These are phyloP conservation scores for Babyrousa celebensis DNA, from an alignment of 2,797 vertebrate genomes.

Conservation along the genomic window DNA sequence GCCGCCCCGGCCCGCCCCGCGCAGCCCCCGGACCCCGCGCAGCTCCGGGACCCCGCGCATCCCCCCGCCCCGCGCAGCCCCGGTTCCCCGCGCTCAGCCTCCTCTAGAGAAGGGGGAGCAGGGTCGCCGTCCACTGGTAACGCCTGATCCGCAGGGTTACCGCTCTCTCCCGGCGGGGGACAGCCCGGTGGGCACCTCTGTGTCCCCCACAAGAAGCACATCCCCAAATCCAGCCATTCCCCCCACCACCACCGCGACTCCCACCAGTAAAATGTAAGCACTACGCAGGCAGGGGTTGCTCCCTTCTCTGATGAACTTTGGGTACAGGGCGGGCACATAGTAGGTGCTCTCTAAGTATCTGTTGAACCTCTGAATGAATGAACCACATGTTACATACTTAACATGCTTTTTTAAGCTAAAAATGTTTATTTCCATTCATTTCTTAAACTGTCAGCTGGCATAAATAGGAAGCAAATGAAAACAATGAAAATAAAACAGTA, in stretches of 20 bases:
- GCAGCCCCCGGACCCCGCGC: neutral
- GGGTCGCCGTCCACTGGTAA: neutral
- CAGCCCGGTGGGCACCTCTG: neutral
- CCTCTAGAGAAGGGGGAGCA: too few species aligned
- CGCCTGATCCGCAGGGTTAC: neutral
- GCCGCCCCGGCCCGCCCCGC: neutral
- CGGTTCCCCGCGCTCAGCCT: too few species aligned
- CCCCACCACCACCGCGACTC: fast-evolving
- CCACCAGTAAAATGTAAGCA: neutral
- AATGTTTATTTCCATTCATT: neutral
- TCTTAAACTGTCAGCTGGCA: conserved; percentile 27
- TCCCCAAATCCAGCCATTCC: neutral
- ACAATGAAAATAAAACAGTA: neutral
- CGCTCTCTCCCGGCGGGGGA: neutral
- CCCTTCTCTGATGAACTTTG: neutral
- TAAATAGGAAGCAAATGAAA: neutral
- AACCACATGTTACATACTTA: neutral
- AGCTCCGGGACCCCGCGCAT: neutral
- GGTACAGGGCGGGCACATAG: neutral
- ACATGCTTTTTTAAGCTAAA: neutral
- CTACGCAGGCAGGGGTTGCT: neutral
- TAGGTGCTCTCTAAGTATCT: neutral
- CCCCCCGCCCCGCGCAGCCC: too few species aligned
- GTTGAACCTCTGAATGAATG: neutral
- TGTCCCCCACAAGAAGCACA: neutral